Evolutionary conservation across 2,797 vertebrate genomes (phyloP).

Genomic region (Acipenser oxyrinchus): DNA sequence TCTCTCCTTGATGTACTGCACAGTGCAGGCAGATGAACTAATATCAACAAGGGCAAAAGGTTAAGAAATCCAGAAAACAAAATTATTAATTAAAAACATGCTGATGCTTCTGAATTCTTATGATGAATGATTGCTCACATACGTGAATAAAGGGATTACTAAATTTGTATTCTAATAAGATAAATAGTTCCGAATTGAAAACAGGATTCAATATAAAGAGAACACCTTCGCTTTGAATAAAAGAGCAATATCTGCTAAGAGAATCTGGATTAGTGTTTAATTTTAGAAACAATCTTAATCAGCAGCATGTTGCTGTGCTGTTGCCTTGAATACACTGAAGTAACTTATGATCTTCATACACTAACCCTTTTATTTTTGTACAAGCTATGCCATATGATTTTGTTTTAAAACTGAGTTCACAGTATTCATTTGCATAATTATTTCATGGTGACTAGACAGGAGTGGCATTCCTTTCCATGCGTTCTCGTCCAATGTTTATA

Average conservation of each 20-base stretch:
- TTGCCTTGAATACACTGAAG: too few relatives aligned
- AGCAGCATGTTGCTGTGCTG: too few relatives aligned
- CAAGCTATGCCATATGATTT: conserved; percentile 1
- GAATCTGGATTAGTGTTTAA: too few relatives aligned
- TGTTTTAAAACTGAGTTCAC: background rate
- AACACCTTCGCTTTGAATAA: too few relatives aligned
- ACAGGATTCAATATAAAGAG: too few relatives aligned
- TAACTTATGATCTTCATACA: too few relatives aligned
- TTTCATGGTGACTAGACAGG: background rate
- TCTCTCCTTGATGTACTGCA: too few relatives aligned
- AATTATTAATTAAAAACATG: background rate
- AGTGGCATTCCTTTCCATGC: background rate
- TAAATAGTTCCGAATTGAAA: background rate
- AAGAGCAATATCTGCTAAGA: too few relatives aligned
- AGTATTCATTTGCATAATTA: conserved; percentile 1
- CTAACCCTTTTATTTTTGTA: background rate
- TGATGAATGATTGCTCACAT: background rate
- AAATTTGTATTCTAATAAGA: background rate
- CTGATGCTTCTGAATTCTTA: background rate
- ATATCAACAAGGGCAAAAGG: background rate
- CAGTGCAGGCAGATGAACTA: background rate
- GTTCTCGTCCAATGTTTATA: background rate
- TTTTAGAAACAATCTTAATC: too few relatives aligned
- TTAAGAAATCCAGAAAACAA: background rate
- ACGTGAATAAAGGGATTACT: background rate